Conservation (phyloP, 2,797 vertebrate species). For the Capromys pilorides region DNA sequence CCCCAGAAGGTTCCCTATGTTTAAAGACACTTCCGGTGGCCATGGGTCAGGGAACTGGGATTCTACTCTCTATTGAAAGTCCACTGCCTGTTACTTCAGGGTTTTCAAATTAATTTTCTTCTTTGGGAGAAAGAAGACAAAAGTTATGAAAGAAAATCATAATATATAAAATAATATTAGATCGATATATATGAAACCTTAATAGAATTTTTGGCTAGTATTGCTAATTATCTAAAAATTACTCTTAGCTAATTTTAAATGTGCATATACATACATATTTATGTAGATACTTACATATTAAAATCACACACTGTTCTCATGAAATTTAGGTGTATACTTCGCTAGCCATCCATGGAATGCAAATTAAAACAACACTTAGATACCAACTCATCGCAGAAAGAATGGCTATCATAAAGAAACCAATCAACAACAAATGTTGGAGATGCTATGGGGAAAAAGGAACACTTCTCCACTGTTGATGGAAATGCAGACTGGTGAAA, state of each 20-base stretch:
- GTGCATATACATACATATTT: neutral
- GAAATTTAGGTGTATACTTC: neutral
- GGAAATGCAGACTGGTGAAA: no score
- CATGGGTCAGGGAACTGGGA: neutral
- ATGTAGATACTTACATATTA: neutral
- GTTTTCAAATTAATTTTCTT: neutral
- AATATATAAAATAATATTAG: neutral
- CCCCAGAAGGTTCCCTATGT: neutral
- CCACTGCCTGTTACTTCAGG: neutral
- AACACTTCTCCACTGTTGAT: no score
- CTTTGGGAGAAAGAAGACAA: neutral
- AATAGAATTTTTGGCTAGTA: neutral
- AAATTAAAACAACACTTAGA: no score
- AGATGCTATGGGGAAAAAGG: no score
- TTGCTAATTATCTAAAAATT: slow-evolving; percentile 35
- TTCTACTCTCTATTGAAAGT: neutral
- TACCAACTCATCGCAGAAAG: no score
- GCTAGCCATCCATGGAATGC: no score
- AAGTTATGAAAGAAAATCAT: neutral
- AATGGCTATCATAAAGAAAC: no score
- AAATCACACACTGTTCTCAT: neutral
- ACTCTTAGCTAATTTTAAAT: slow-evolving; percentile 19
- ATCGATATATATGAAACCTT: neutral
- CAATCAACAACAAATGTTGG: no score
- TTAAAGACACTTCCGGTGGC: neutral